These are phyloP conservation scores for Drosophila nigrodunni DNA, from an alignment of 1,140 invertebrate genomes.

Conservation along the genomic window DNA sequence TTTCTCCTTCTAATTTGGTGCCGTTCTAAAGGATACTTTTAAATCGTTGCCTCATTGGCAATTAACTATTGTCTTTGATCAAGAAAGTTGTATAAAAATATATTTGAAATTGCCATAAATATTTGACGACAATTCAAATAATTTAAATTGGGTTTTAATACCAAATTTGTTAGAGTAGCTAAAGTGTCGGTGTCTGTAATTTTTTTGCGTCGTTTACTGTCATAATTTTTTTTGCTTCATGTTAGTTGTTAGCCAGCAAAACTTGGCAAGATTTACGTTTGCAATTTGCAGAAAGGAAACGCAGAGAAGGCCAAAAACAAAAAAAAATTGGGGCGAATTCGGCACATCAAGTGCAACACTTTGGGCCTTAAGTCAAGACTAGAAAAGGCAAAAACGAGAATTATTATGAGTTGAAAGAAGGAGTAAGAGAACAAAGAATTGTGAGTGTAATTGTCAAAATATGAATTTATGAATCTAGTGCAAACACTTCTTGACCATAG, in stretches of 20 bases:
- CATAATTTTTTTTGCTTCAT: constrained; percentile 18
- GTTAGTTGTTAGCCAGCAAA: constrained; percentile 34
- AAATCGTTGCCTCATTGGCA: not conserved
- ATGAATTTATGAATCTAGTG: constrained; percentile 58
- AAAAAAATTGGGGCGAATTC: not conserved
- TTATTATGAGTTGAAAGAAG: too few species aligned
- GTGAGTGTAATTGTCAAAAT: constrained; percentile 44
- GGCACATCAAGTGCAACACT: constrained; percentile 66
- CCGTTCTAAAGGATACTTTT: not conserved
- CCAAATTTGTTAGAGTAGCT: constrained; percentile 24
- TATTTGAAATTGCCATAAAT: not conserved
- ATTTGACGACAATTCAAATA: not conserved
- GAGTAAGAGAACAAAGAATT: constrained; percentile 36
- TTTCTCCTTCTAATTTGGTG: not conserved
- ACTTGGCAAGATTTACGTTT: constrained; percentile 70
- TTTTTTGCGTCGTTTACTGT: constrained; percentile 1
- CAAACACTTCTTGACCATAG: constrained; percentile 26
- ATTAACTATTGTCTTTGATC: constrained; percentile 1
- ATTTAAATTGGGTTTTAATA: not conserved
- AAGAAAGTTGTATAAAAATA: not conserved
- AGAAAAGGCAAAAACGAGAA: constrained; percentile 14
- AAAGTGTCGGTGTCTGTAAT: constrained; percentile 25
- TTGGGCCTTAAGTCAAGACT: constrained; percentile 47
- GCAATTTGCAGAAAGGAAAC: constrained; percentile 55
- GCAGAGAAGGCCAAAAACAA: constrained; percentile 27